Base-by-base conservation (phyloP, 1,140 invertebrate species). In the Dendroctonus valens region DNA sequence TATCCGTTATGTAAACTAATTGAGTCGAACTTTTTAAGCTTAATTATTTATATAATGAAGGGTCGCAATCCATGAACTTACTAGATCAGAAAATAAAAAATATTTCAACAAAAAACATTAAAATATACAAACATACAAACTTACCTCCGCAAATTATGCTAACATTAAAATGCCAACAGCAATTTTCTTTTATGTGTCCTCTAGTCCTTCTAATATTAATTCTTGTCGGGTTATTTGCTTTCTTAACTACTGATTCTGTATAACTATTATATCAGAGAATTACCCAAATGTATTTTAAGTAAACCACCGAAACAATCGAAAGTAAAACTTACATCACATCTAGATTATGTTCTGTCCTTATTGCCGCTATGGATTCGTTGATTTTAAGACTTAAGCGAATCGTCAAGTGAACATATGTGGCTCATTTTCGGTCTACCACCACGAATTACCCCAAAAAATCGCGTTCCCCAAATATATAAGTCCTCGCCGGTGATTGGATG, bases 261-360 rank as follows among this genome's bases (percentile, higher is more conserved):
- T 12, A 46, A 46, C 12, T 46, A 12, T 11, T 46, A 11, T 46
- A 11, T 46, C 12, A 46, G 8, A 46, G 8, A 46, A 46, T 46
- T 46, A 11, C 42, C 7, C 49, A 51, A 51, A 51, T 51, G 7
- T 51, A 51, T 51, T 11, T 51, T 12, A 51, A 0, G 14, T 51
- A 12, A 51, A 51, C 9, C 5, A 14, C 37, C 55, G 42, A 59
- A 59, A 12, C 40, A 59, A 59, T 55, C 55, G 55, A 59, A 59
- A 59, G 55, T 26, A 55, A 5, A 11, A 46, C 55, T 59, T 59
- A 59, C 42, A 46, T 59, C 55, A 59, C 26, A 12, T 59, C 12
- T 15, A 42, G 55, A 59, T 46, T 46, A 59, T 14, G 7, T 59
- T 59, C 55, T 59, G 41, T 59, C 55, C 55, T 59, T 59, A 42